These are phyloP conservation scores for Teleiodes luculella DNA, from an alignment of 2,888 invertebrate genomes.

Conservation along the genomic window DNA sequence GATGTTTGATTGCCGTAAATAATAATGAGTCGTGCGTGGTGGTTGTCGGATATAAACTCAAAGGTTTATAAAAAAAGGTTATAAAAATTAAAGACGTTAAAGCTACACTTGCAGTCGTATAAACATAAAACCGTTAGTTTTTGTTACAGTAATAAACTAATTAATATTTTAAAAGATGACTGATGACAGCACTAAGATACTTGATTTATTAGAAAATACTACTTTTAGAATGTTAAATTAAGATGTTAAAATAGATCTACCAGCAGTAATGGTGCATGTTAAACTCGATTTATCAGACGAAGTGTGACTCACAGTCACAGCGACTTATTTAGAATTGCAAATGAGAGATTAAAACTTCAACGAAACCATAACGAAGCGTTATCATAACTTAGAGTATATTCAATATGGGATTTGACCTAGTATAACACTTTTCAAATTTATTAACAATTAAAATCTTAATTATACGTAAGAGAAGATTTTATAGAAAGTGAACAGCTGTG, in stretches of 20 bases:
- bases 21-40: conserved; percentile 17
- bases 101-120: conserved; percentile 17
- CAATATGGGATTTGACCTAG: no score
- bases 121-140: not conserved
- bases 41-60: conserved; percentile 47
- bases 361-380: not conserved
- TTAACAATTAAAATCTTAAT: no score
- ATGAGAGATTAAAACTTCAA: conserved; percentile 25
- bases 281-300: conserved; percentile 2
- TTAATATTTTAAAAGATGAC: not conserved
- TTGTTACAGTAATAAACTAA: not conserved
- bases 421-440: no score
- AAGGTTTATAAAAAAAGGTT: conserved; percentile 38
- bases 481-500: no score
- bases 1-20: not conserved
- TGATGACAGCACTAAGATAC: not conserved
- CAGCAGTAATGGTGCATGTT: conserved; percentile 7
- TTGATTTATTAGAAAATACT: no score
- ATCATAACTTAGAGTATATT: no score
- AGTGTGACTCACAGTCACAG: conserved; percentile 14
- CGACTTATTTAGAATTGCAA: conserved; percentile 24
- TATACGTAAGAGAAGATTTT: not conserved
- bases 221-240: no score
- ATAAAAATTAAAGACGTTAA: conserved; percentile 33
- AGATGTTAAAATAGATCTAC: not conserved